These are phyloP conservation scores for Drosophila prolongata DNA, from an alignment of 2,888 invertebrate genomes.

Conservation along the genomic window DNA sequence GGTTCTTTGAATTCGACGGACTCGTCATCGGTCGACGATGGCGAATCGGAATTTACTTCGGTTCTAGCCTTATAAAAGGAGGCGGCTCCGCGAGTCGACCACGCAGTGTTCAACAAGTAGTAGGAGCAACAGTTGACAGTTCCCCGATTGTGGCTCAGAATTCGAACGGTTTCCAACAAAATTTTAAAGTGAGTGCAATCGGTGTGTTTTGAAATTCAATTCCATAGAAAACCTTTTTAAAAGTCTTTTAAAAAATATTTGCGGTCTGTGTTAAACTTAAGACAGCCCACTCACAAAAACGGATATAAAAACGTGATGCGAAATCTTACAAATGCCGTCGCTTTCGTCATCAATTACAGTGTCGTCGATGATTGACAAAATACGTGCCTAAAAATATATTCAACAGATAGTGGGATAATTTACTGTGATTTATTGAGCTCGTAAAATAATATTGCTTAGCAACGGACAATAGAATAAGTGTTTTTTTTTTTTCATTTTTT, in stretches of 20 bases:
- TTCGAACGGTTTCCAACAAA: constrained; percentile 7
- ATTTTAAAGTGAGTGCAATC: constrained; percentile 34
- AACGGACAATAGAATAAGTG: no score
- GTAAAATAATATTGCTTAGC: no score
- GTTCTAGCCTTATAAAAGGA: constrained; percentile 80
- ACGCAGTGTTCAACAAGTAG: constrained; percentile 85
- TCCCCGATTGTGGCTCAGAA: not conserved
- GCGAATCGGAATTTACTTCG: constrained; percentile 49
- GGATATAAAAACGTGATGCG: constrained; percentile 41
- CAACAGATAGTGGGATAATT: not conserved
- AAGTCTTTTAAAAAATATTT: not conserved
- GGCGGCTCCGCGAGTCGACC: constrained; percentile 64
- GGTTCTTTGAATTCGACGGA: constrained; percentile 35
- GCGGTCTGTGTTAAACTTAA: not conserved
- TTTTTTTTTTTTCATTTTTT: no score
- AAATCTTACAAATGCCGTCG: constrained; percentile 75
- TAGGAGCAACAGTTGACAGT: constrained; percentile 78
- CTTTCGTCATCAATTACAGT: constrained; percentile 37
- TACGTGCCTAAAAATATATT: constrained; percentile 11
- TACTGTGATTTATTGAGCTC: no score
- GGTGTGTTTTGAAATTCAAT: not conserved
- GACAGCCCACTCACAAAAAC: not conserved
- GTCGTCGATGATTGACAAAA: constrained; percentile 22
- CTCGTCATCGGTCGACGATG: constrained; percentile 26
- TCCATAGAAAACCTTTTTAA: constrained; percentile 27